phyloP scores from a whole-genome alignment of 2,113 vertebrate species.

The Emberiza fucata region DNA sequence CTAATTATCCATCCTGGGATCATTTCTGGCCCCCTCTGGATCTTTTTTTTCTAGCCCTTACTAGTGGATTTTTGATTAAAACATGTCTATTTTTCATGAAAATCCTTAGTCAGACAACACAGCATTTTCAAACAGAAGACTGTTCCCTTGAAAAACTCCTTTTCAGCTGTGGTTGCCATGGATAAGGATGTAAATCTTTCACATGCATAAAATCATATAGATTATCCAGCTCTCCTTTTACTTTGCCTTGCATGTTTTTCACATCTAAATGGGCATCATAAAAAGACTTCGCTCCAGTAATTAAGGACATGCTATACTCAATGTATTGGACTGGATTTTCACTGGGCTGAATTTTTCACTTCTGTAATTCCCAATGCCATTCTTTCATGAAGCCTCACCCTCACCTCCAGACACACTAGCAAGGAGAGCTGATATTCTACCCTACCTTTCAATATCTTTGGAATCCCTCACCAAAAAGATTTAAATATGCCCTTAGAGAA shows the following conservation, averaged over 20 bases:
- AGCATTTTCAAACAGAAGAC: background rate
- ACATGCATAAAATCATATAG: background rate
- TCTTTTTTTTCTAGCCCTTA: background rate
- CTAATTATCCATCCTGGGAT: background rate
- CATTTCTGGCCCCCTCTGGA: background rate
- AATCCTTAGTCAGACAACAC: background rate
- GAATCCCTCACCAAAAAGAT: background rate
- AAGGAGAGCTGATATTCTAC: background rate
- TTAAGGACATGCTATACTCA: background rate
- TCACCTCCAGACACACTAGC: background rate
- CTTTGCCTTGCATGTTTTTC: background rate
- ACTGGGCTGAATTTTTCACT: background rate
- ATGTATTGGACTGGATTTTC: background rate
- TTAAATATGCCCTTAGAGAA: background rate
- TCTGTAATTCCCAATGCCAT: background rate
- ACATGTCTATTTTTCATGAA: background rate
- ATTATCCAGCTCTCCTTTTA: background rate
- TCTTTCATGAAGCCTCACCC: background rate
- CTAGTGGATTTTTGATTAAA: background rate
- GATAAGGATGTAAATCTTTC: conserved; percentile 22
- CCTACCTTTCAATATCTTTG: background rate
- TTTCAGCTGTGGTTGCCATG: conserved; percentile 33
- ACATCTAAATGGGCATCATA: background rate
- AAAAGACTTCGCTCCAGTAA: background rate
- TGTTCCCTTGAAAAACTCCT: background rate